These are phyloP conservation scores for Anguilla rostrata DNA, from an alignment of 2,113 vertebrate genomes.

Conservation along the genomic window DNA sequence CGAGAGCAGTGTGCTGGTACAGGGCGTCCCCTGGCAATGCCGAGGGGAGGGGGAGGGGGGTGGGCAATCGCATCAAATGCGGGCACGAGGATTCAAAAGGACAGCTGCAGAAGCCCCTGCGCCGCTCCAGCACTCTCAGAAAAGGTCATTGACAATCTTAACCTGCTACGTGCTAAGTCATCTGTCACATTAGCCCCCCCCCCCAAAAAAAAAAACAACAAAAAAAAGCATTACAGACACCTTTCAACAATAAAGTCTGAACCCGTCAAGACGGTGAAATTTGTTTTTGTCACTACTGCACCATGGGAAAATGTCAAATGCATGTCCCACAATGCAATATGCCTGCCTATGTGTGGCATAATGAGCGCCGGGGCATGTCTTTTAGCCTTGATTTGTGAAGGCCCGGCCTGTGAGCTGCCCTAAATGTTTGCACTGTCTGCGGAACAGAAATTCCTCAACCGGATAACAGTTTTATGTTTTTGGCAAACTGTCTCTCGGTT, in stretches of 20 bases:
- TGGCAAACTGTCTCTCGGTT: background rate
- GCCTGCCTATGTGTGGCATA: background rate
- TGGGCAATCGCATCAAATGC: background rate
- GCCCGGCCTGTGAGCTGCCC: background rate
- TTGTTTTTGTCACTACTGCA: background rate
- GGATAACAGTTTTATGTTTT: background rate
- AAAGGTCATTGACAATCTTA: constrained; percentile 26
- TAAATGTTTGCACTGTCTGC: background rate
- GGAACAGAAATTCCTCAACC: background rate
- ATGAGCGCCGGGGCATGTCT: background rate
- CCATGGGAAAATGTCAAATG: background rate
- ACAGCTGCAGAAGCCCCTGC: constrained; percentile 17
- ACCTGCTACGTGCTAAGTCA: constrained; percentile 3
- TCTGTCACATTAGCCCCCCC: background rate
- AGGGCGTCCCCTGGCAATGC: background rate
- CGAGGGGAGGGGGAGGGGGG: background rate
- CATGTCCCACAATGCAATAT: background rate
- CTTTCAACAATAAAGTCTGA: background rate
- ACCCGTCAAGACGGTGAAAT: background rate
- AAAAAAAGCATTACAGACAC: background rate
- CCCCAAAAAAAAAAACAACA: constrained; percentile 1
- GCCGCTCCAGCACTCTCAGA: background rate
- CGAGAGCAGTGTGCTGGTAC: background rate
- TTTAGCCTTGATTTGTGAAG: background rate
- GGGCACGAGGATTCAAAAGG: background rate